Conservation (phyloP, 1,140 invertebrate species). For the Carcinoscorpius rotundicauda region DNA sequence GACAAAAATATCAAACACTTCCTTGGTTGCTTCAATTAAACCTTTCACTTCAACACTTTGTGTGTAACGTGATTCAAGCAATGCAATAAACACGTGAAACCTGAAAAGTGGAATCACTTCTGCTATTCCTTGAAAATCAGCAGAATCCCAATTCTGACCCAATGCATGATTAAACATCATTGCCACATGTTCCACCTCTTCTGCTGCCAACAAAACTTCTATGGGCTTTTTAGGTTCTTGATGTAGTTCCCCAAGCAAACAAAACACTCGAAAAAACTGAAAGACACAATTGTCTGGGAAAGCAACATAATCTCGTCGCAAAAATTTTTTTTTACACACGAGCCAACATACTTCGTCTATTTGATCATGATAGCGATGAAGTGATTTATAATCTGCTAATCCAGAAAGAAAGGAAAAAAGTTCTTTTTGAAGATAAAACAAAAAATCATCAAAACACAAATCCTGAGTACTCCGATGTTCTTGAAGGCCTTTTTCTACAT, state of each 20-base stretch:
- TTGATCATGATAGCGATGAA: slow-evolving; percentile 37
- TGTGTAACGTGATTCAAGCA: slow-evolving; percentile 54
- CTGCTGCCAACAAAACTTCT: slow-evolving; percentile 29
- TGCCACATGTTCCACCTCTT: slow-evolving; percentile 49
- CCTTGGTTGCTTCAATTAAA: slow-evolving; percentile 54
- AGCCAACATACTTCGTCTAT: slow-evolving; percentile 62
- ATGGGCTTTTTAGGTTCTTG: slow-evolving; percentile 23
- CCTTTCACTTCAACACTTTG: slow-evolving; percentile 44
- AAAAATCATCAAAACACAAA: slow-evolving; percentile 57
- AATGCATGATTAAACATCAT: slow-evolving; percentile 50
- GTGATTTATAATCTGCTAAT: slow-evolving; percentile 38
- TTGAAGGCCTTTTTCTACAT: slow-evolving; percentile 60
- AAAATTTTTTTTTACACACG: slow-evolving; percentile 50
- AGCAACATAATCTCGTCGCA: slow-evolving; percentile 42
- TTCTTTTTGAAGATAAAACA: slow-evolving; percentile 57
- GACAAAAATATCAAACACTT: slow-evolving; percentile 60
- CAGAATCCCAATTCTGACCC: slow-evolving; percentile 48
- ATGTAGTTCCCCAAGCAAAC: slow-evolving; percentile 51
- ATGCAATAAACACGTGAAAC: slow-evolving; percentile 53
- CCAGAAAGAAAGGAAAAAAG: slow-evolving; percentile 50
- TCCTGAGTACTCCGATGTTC: slow-evolving; percentile 51
- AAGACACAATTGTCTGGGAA: slow-evolving; percentile 52
- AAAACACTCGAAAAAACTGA: slow-evolving; percentile 63
- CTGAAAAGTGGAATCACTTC: slow-evolving; percentile 46
- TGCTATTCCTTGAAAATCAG: slow-evolving; percentile 49